Percentiles rank a stretch among this genome's conserved stretches.
Evolutionary conservation across 2,797 vertebrate species (phyloP).

Genomic region (Varecia variegata): DNA sequence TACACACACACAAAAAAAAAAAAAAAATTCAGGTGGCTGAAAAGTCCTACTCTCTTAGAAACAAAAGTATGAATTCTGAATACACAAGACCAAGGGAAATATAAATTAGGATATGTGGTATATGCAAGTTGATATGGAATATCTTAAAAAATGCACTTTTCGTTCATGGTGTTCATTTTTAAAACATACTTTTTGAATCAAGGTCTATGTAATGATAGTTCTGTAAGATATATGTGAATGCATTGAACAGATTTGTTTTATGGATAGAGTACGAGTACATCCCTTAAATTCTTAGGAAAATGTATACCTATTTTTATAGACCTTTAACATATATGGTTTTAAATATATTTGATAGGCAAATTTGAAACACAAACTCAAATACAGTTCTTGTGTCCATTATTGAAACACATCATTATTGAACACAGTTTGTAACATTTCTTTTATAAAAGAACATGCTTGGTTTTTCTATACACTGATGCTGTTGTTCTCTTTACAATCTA

Average conservation of each 20-base stretch:
- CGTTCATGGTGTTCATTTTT: slow-evolving; percentile 9
- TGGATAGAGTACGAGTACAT: neutral
- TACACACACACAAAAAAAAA: neutral
- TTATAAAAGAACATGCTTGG: slow-evolving; percentile 19
- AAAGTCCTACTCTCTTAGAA: neutral
- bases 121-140: neutral
- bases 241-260: neutral
- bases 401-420: slow-evolving; percentile 44
- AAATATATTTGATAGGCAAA: slow-evolving; percentile 40
- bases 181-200: slow-evolving; percentile 26
- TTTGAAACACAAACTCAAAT: slow-evolving; percentile 38
- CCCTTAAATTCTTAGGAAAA: slow-evolving; percentile 31
- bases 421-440: slow-evolving; percentile 47
- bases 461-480: slow-evolving; percentile 24
- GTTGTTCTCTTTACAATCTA: slow-evolving; percentile 45
- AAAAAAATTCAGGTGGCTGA: neutral
- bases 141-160: slow-evolving; percentile 9
- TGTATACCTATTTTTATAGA: slow-evolving; percentile 6
- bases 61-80: neutral
- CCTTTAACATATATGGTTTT: slow-evolving; percentile 33
- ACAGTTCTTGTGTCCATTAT: slow-evolving; percentile 39
- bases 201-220: neutral
- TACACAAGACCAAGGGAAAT: neutral
- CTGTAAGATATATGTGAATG: neutral
- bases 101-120: neutral